Evolutionary conservation across 2,113 vertebrate genomes (phyloP), one percentile per base, ranked within the genome.

Genomic region (Sinosuthora webbiana): DNA sequence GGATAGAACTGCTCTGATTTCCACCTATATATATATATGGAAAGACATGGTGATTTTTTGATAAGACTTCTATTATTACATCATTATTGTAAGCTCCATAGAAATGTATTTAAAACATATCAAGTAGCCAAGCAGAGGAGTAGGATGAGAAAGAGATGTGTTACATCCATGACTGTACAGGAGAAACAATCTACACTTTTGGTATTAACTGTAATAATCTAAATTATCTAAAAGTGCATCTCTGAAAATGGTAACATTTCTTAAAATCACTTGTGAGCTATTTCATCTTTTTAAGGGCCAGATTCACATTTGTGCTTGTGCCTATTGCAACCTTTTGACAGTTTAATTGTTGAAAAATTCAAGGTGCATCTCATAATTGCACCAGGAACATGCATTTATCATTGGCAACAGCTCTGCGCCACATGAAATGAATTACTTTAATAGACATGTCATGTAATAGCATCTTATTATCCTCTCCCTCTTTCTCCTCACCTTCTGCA

Each of bases 351-450:
- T 97, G 82, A 95, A 97, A 97, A 97, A 91, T 90, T 93, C 85
- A 93, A 94, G 84, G 94, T 95, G 89, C 94, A 94, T 89, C 96
- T 97, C 95, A 94, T 97, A 97, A 97, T 97, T 97, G 96, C 33
- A 90, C 77, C 53, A 88, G 71, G 80, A 98, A 94, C 91, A 91
- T 35, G 77, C 89, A 97, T 96, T 98, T 97, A 97, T 97, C 96
- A 97, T 60, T 95, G 86, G 94, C 89, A 97, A 96, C 93, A 50
- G 50, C 79, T 97, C 90, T 55, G 6, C 91, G 93, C 67, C 90
- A 85, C 87, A 97, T 90, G 88, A 91, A 97, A 98, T 94, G 96
- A 98, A 97, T 97, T 97, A 94, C 92, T 94, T 65, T 95, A 97
- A 98, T 96, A 97, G 90, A 95, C 93, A 82, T 96, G 96, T 95